Evolutionary conservation across 1,140 invertebrate species (phyloP), one percentile per base, ranked within the genome.

Genomic region (Medauroidea extradentata): DNA sequence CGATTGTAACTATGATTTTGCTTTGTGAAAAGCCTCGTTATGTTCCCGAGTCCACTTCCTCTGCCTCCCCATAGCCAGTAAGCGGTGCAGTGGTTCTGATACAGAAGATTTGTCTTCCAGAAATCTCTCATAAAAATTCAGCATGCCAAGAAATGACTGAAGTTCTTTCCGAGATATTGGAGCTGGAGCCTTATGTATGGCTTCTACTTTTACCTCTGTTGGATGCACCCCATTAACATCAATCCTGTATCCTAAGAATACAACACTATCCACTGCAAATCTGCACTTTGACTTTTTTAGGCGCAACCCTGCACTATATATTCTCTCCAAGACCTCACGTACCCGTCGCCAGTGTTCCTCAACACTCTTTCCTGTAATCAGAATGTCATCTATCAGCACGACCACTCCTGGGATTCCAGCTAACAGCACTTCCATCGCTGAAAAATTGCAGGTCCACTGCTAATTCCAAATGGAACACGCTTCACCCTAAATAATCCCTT

Each of bases 401-500:
- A 46, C n/a, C 61, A 42, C 50, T 69, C 39, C 27, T n/a, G 68
- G 49, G n/a, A 34, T 34, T 34, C 60, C 64, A 23, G 59, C 34
- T 8, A 71, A 18, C 51, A 73, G 44, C 63, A 71, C 38, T 51
- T 75, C 63, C 60, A 75, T 73, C 63, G 42, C 44, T 46, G 69
- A 60, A 69, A 79, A 27, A 77, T 77, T 19, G 72, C 75, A 19
- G 73, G 75, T 41, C 70, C 70, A n/a, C 71, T 68, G 25, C 69
- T 67, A 8, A n/a, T n/a, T 2, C 79, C 77, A 66, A 78, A 81
- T 13, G 72, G 71, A 56, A 83, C 55, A 3, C 76, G 53, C 24
- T 75, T 76, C 18, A 78, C 74, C 7, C 65, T 60, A 63, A 72
- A 81, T n/a, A 80, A 53, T 4, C 80, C 78, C 48, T 69, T 69